phyloP scores from a whole-genome alignment of 2,797 vertebrate species.

The Sebastes itinus region DNA sequence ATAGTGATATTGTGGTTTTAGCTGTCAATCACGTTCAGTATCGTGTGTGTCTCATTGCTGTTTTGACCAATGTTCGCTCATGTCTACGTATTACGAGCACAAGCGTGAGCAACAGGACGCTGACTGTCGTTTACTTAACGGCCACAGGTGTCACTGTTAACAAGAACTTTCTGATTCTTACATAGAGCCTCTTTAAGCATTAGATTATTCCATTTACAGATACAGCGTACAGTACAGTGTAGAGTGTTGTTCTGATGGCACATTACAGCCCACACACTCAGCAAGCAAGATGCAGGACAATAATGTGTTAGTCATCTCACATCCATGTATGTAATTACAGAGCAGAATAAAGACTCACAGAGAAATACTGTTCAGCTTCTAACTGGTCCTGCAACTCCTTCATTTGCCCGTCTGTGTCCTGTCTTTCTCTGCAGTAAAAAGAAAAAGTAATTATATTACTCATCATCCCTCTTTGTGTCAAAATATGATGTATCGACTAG shows the following conservation, averaged over 20 bases:
- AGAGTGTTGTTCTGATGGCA: neutral
- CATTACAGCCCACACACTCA: neutral
- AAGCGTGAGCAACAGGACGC: too few relatives aligned
- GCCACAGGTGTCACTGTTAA: too few relatives aligned
- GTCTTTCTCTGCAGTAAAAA: slow-evolving; percentile 86
- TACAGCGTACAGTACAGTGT: too few relatives aligned
- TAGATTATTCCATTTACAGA: neutral
- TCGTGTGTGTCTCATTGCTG: too few relatives aligned
- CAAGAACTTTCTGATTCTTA: too few relatives aligned
- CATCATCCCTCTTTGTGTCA: neutral
- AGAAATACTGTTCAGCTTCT: slow-evolving; percentile 98
- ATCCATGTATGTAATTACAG: neutral
- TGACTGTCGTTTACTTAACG: too few relatives aligned
- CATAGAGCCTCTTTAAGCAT: too few relatives aligned
- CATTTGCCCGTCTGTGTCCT: slow-evolving; percentile 98
- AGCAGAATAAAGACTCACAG: slow-evolving; percentile 80
- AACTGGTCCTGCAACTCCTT: slow-evolving; percentile 98
- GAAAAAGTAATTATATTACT: neutral
- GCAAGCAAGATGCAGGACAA: neutral
- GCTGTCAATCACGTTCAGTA: too few relatives aligned
- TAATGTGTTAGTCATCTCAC: neutral
- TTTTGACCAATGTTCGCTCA: too few relatives aligned
- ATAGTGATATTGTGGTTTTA: too few relatives aligned
- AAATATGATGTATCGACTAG: neutral
- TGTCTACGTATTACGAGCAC: too few relatives aligned